phyloP scores from a whole-genome alignment of 1,140 invertebrate species.

The Drosophila punjabiensis region DNA sequence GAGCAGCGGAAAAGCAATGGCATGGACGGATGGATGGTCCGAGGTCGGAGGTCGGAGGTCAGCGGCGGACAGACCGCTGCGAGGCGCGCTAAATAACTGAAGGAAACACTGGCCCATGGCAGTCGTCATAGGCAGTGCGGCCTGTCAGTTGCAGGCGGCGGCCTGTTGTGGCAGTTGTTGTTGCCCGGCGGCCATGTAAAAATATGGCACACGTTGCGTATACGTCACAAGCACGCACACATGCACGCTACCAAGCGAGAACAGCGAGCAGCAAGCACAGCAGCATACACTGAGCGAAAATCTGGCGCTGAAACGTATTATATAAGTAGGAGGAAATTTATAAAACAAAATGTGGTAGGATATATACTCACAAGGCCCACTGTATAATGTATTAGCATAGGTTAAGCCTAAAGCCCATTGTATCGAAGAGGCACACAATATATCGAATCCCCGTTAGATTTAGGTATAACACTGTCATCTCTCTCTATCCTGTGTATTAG shows the following conservation, averaged over 20 bases:
- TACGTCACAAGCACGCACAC: conserved; percentile 65
- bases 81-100: conserved; percentile 63
- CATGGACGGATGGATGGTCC: not conserved
- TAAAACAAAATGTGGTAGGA: too few species aligned
- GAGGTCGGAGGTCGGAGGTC: not conserved
- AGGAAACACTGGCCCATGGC: conserved; percentile 20
- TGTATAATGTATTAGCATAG: too few species aligned
- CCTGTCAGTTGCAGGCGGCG: conserved; percentile 67
- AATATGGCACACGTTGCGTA: conserved; percentile 78
- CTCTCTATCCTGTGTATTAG: too few species aligned
- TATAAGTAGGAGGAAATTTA: not conserved
- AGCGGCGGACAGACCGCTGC: conserved; percentile 48
- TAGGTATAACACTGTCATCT: too few species aligned
- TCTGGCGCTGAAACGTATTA: not conserved
- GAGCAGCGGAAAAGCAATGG: not conserved
- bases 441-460: too few species aligned
- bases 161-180: conserved; percentile 42
- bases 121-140: conserved; percentile 70
- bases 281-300: not conserved
- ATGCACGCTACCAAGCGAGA: conserved; percentile 5
- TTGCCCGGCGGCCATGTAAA: conserved; percentile 75
- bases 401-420: too few species aligned
- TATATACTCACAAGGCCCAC: too few species aligned
- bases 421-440: too few species aligned
- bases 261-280: conserved; percentile 15